Evolutionary conservation across 2,797 vertebrate genomes (phyloP).

Genomic region (Anguilla obscura): DNA sequence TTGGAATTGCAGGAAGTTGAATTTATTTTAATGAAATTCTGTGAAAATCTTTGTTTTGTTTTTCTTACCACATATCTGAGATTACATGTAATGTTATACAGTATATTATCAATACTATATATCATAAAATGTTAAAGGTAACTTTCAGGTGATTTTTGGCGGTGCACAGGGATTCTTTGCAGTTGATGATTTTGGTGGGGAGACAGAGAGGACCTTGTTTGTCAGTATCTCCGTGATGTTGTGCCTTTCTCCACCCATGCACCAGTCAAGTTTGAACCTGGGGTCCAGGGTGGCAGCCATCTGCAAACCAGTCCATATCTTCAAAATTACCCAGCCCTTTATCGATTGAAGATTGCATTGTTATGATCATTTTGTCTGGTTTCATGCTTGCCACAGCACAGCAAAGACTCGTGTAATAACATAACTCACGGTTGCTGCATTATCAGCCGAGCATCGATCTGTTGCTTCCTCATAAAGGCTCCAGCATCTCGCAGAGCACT

Average conservation of each 20-base stretch:
- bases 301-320: not conserved
- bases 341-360: not conserved
- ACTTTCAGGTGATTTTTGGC: not conserved
- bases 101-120: no score
- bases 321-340: not conserved
- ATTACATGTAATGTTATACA: no score
- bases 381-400: no score
- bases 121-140: no score
- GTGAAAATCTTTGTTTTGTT: no score
- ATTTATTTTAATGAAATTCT: no score
- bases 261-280: not conserved
- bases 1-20: no score
- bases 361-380: not conserved
- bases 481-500: not conserved
- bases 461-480: not conserved
- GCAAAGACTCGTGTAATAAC: no score
- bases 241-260: constrained; percentile 6
- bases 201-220: not conserved
- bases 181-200: not conserved
- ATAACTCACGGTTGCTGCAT: not conserved
- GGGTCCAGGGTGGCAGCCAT: constrained; percentile 7
- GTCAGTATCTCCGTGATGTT: not conserved
- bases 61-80: no score
- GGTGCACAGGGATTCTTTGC: no score
- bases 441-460: not conserved